Percentiles rank a stretch among this genome's conserved stretches.
These are phyloP conservation scores for Huso huso DNA, from an alignment of 2,797 vertebrate genomes.

Conservation along the genomic window DNA sequence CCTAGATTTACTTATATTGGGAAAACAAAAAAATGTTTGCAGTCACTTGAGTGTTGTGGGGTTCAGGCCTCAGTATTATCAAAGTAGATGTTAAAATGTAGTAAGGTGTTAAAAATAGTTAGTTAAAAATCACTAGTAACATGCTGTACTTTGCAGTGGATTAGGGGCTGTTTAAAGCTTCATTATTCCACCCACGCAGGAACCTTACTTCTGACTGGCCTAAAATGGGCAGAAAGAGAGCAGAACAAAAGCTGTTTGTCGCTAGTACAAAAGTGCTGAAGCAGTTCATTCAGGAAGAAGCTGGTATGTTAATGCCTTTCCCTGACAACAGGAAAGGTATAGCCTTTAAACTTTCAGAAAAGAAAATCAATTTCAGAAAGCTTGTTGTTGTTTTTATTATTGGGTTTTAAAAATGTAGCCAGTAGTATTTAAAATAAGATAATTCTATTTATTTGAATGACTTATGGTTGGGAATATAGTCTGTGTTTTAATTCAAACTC, in stretches of 20 bases:
- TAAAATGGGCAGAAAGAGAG: conserved; percentile 68
- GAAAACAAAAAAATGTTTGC: no score
- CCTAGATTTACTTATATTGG: no score
- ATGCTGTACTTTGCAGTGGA: conserved; percentile 57
- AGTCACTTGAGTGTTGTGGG: no score
- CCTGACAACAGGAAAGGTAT: conserved; percentile 66
- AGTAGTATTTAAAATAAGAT: no score
- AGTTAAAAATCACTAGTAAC: conserved; percentile 36
- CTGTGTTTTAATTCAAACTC: no score
- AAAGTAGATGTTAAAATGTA: no score
- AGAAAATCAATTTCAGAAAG: conserved; percentile 35
- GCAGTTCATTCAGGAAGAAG: conserved; percentile 58
- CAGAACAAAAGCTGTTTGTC: conserved; percentile 66
- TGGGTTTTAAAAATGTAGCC: no score
- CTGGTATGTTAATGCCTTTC: conserved; percentile 64
- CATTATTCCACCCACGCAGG: conserved; percentile 67
- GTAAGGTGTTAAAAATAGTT: no score
- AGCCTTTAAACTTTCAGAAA: conserved; percentile 53
- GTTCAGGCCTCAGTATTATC: no score
- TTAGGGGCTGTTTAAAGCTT: conserved; percentile 65
- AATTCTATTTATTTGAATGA: no score
- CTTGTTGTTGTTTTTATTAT: conserved; percentile 32
- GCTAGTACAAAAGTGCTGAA: conserved; percentile 64
- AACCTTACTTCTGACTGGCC: conserved; percentile 64
- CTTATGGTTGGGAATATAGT: no score